phyloP scores from a whole-genome alignment of 2,797 vertebrate genomes.

The Phylloscopus collybita region DNA sequence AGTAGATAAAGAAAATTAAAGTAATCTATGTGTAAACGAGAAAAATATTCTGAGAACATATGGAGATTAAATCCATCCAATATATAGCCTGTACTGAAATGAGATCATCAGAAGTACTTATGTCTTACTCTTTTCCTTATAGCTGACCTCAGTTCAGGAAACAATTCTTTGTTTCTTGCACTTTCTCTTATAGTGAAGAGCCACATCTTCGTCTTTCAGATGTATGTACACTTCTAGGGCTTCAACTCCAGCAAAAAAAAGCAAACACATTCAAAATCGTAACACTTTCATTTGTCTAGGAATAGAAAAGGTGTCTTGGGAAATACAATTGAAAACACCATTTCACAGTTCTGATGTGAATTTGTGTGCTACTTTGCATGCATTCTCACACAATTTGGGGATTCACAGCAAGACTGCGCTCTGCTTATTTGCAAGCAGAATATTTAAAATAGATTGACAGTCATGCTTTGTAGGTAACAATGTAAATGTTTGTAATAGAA shows the following conservation, averaged over 20 bases:
- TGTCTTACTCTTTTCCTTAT: neutral
- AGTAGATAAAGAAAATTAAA: constrained; percentile 73
- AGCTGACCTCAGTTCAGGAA: neutral
- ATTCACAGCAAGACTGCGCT: neutral
- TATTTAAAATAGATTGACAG: neutral
- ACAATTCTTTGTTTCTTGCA: neutral
- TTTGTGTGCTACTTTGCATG: neutral
- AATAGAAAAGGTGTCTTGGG: neutral
- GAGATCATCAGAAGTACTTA: neutral
- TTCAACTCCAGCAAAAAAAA: neutral
- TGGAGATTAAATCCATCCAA: constrained; percentile 45
- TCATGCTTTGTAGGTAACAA: neutral
- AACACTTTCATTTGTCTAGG: neutral
- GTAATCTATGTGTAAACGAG: constrained; percentile 42
- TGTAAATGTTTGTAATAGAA: neutral
- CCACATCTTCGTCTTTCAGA: neutral
- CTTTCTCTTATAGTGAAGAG: neutral
- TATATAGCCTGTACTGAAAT: neutral
- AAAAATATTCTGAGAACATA: constrained; percentile 45
- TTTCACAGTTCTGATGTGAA: neutral
- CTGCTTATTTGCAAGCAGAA: neutral
- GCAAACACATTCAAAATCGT: neutral
- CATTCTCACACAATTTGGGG: neutral
- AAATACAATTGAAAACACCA: neutral
- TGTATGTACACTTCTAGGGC: neutral